phyloP scores from a whole-genome alignment of 2,797 vertebrate genomes.

The Hippopotamyrus pictus region DNA sequence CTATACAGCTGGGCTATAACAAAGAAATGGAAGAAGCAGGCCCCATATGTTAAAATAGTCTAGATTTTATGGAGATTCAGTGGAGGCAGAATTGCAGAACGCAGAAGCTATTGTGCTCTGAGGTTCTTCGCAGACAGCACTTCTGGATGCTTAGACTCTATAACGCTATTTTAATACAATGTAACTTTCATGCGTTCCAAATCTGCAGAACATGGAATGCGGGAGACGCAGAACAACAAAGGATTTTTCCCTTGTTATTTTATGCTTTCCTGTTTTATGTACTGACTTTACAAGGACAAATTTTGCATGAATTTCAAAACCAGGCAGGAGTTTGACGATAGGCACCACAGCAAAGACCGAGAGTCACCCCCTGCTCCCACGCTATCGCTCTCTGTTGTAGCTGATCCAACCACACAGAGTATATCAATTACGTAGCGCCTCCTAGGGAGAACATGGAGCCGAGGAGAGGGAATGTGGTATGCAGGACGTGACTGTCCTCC shows the following conservation, averaged over 20 bases:
- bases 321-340: conserved; percentile 46
- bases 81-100: background rate
- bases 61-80: background rate
- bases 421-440: background rate
- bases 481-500: background rate
- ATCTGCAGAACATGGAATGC: background rate
- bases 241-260: conserved; percentile 30
- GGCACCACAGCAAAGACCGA: conserved; percentile 43
- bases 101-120: background rate
- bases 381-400: conserved; percentile 49
- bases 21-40: conserved; percentile 12
- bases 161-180: background rate
- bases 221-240: background rate
- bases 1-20: background rate
- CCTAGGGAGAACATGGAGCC: background rate
- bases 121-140: background rate
- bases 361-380: background rate
- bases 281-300: conserved; percentile 33
- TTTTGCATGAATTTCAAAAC: conserved; percentile 40
- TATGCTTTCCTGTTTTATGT: conserved; percentile 46
- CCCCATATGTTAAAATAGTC: background rate
- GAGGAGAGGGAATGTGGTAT: background rate
- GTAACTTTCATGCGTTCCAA: background rate
- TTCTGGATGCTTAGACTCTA: background rate
- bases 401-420: conserved; percentile 31